These are phyloP conservation scores for Ciona savignyi DNA, from an alignment of 23 tunicate genomes.

Conservation along the genomic window DNA sequence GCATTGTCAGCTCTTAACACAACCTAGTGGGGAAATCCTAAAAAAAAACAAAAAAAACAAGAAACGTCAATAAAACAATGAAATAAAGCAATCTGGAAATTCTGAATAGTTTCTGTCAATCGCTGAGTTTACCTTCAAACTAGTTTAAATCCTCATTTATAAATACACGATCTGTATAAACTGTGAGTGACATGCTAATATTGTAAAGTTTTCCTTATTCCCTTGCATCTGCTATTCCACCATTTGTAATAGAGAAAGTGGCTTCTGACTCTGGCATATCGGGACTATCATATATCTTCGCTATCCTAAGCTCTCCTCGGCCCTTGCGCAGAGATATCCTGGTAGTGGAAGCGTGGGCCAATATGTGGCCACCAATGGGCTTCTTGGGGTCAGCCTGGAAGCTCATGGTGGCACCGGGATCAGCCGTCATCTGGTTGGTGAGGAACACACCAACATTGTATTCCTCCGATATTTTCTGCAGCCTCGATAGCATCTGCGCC, in stretches of 20 bases:
- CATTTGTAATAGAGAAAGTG: conserved; percentile 84
- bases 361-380: conserved; percentile 94
- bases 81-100: no score
- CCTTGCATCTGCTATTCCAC: conserved; percentile 91
- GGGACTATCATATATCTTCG: conserved; percentile 94
- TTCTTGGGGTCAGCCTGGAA: conserved; percentile 95
- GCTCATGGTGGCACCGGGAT: conserved; percentile 88
- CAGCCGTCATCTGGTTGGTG: conserved; percentile 93
- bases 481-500: conserved; percentile 74
- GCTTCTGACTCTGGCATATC: conserved; percentile 95
- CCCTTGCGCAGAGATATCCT: conserved; percentile 90
- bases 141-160: no score
- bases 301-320: conserved; percentile 84
- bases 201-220: no score
- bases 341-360: conserved; percentile 97
- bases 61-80: no score
- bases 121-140: no score
- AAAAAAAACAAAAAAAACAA: no score
- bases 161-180: no score
- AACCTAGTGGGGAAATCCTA: no score
- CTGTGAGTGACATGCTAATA: no score
- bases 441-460: conserved; percentile 93
- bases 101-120: no score
- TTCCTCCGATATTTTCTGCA: conserved; percentile 80
- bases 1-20: no score